phyloP scores from a whole-genome alignment of 1,140 invertebrate genomes.

The Leptestheria dahalacensis region DNA sequence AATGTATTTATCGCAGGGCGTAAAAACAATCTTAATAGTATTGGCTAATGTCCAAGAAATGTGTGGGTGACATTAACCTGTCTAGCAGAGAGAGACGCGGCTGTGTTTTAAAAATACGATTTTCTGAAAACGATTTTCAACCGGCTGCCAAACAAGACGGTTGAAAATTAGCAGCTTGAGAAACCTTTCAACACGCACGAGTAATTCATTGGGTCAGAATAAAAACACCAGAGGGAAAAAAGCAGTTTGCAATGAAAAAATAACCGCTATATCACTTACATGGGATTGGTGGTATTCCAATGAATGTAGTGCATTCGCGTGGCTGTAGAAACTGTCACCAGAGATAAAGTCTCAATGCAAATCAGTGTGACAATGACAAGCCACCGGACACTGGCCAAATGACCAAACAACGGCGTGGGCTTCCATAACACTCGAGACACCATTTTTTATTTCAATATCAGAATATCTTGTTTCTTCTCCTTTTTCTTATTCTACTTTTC shows the following conservation, averaged over 20 bases:
- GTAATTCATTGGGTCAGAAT: too few species aligned
- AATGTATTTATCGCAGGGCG: neutral
- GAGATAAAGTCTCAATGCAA: constrained; percentile 13
- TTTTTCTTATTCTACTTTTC: too few species aligned
- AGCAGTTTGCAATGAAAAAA: too few species aligned
- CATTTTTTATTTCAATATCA: neutral
- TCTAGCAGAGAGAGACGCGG: too few species aligned
- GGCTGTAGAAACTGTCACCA: constrained; percentile 15
- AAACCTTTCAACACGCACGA: too few species aligned
- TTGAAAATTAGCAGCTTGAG: too few species aligned
- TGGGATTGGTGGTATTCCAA: constrained; percentile 18
- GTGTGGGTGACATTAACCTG: neutral
- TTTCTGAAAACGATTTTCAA: too few species aligned
- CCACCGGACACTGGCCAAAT: constrained; percentile 14
- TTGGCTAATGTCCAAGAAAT: neutral
- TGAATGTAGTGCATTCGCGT: constrained; percentile 17
- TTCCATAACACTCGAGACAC: neutral
- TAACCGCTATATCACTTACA: constrained; percentile 14
- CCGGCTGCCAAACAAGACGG: too few species aligned
- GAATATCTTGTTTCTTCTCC: too few species aligned
- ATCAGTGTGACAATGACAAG: constrained; percentile 13
- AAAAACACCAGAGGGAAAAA: too few species aligned
- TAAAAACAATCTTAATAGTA: constrained; percentile 1
- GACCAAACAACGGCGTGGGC: neutral
- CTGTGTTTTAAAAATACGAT: too few species aligned